Evolutionary conservation across 2,888 invertebrate genomes (phyloP), one percentile per base, ranked within the genome.

Genomic region (Oscheius sp.): DNA sequence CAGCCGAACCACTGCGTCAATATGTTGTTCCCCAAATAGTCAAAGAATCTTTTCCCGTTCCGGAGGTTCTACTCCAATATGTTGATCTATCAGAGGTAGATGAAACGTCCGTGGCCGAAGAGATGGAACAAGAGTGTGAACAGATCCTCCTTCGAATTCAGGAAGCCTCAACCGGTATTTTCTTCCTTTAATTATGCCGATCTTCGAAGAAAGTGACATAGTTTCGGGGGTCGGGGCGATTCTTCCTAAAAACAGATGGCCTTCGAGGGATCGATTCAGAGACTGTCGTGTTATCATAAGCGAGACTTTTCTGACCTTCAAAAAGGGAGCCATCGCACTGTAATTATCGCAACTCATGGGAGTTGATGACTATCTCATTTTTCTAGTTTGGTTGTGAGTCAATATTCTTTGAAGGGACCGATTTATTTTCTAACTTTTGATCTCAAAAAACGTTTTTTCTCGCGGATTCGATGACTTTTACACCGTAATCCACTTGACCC

Each of bases 121-220:
- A 62, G 47, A 47, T 62, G 62, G 62, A 62, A 33, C 62, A 47
- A 30, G 62, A 62, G 36, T 62, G 62, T 28, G 62, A 62, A 49
- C 62, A 62, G 49, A 47, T 62, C n/a, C 45, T 28, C 9, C 30
- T 12, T 14, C 45, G 47, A 33, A 22, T 49, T 12, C 47, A 20
- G 3, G 17, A 28, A 24, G 47, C 62, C 24, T 22, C 47, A 9
- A 20, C n/a, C 12, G 62, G 62, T 61, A 2, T 12, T 17, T 32
- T 51, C 5, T 51, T 20, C 28, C 12, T 24, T 1, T 49, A 2
- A 28, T 24, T 50, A 8, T 47, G 22, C 22, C 22, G 47, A n/a
- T 32, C 33, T 3, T 54, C 54, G 54, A 12, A 47, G 47, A 47
- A 24, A 24, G 14, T 59, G 59, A 59, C 59, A 59, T 44, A 59